These are phyloP conservation scores for Malurus splendens DNA, from an alignment of 2,797 vertebrate species.

Conservation along the genomic window DNA sequence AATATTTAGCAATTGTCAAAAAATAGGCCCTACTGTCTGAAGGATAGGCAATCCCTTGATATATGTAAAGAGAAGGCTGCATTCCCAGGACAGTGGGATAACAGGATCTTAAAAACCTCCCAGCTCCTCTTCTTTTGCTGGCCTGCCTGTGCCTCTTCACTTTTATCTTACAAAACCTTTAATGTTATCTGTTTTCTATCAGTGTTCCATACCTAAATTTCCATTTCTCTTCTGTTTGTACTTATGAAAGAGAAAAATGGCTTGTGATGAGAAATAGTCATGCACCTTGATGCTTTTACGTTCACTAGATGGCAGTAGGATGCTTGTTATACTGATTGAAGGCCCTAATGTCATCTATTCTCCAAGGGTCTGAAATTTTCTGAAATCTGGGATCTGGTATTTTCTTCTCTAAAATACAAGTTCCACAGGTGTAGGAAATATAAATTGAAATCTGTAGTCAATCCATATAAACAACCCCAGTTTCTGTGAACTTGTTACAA, in stretches of 20 bases:
- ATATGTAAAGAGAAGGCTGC: not conserved
- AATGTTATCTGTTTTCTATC: not conserved
- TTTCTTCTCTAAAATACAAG: not conserved
- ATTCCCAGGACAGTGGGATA: not conserved
- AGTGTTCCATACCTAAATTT: not conserved
- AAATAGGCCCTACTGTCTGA: not conserved
- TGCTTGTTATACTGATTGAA: not conserved
- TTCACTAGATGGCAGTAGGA: slow-evolving; percentile 56
- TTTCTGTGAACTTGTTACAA: not conserved
- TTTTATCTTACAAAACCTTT: not conserved
- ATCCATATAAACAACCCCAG: not conserved
- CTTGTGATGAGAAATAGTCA: not conserved
- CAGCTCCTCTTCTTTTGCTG: not conserved
- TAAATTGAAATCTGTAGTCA: not conserved
- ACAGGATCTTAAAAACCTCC: not conserved
- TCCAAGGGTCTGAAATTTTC: not conserved
- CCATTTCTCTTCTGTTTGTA: not conserved
- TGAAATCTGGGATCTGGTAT: not conserved
- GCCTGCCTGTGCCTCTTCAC: not conserved
- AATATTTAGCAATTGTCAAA: not conserved
- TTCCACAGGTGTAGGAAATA: not conserved
- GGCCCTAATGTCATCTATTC: accelerated
- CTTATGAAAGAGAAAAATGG: not conserved
- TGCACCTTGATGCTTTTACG: not conserved
- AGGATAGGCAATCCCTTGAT: not conserved